Base-by-base conservation (phyloP, 2,888 invertebrate species). In the Ochropleura leucogaster region DNA sequence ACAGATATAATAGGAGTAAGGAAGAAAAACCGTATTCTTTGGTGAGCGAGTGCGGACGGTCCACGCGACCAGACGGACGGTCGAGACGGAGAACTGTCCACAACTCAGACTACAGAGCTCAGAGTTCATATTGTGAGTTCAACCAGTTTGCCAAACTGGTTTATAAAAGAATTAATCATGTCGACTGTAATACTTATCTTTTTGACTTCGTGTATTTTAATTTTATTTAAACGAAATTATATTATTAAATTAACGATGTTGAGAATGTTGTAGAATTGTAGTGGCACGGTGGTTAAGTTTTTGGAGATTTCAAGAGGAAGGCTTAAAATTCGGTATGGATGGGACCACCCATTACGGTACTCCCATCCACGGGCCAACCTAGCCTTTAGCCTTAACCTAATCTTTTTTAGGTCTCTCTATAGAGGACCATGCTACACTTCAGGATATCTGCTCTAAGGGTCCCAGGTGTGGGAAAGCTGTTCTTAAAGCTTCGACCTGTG, bases 131-230 rank as follows among this genome's bases (percentile, higher is more conserved):
- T 9, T 14, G 18, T n/a, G 70, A 12, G 40, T 65, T 40, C 68
- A 80, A 80, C 68, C 65, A 62, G 79, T 64, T 78, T 18, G 20
- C 46, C 3, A 57, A 77, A 77, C 79, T 6, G 77, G 82, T 79
- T 82, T 64, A 0, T 20, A 67, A 74, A 57, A 46, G 20, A 57
- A 78, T 81, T 81, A 75, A 77, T 77, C 64, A 80, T 18, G 30
- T 59, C 0, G 30, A 30, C 6, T 49, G 53, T 55, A 7, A 47
- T n/a, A 18, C 47, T 57, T 53, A 12, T 40, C 42, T 67, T 74
- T 55, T 69, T 49, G 49, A 42, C 20, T 44, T 40, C 40, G 16
- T 46, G 30, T 46, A 47, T 46, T 47, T 51, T 60, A 16, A 46
- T 47, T 46, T 47, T 59, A 44, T 62, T 79, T 42, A 51, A 57